A percentile compares a stretch with the other conserved stretches of the same genome.
These are phyloP conservation scores for Oncorhynchus mykiss DNA, from an alignment of 2,113 vertebrate species.

Conservation along the genomic window DNA sequence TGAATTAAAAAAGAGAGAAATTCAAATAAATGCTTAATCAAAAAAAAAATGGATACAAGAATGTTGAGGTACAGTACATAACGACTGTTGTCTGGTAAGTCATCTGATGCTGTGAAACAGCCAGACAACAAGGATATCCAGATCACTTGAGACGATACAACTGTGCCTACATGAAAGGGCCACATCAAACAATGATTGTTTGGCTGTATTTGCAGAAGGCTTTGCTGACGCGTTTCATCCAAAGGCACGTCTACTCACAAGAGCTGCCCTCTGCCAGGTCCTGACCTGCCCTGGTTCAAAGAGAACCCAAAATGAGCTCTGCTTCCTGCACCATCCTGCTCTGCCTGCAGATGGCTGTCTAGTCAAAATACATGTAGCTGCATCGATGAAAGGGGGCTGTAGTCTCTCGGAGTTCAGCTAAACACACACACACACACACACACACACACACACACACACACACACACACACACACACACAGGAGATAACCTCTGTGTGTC, in stretches of 20 bases:
- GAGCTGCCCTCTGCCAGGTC: slow-evolving; percentile 37
- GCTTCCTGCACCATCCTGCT: slow-evolving; percentile 21
- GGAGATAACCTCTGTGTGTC: slow-evolving; percentile 47
- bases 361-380: slow-evolving; percentile 55
- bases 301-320: slow-evolving; percentile 32
- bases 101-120: slow-evolving; percentile 20
- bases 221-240: slow-evolving; percentile 48
- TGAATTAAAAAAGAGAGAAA: too few relatives aligned
- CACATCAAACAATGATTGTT: slow-evolving; percentile 46
- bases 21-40: too few relatives aligned
- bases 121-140: slow-evolving; percentile 24
- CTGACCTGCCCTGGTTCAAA: slow-evolving; percentile 54
- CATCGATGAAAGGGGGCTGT: slow-evolving; percentile 3
- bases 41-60: neutral
- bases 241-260: slow-evolving; percentile 43
- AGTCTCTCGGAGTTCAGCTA: neutral
- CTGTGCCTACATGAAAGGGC: slow-evolving; percentile 42
- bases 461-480: slow-evolving; percentile 12
- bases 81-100: neutral
- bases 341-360: slow-evolving; percentile 77
- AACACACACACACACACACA: slow-evolving; percentile 16
- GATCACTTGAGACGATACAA: slow-evolving; percentile 43
- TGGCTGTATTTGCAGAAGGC: slow-evolving; percentile 32
- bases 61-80: neutral
- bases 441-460: slow-evolving; percentile 16